phyloP scores from a whole-genome alignment of 2,113 vertebrate species.

The Rostratula benghalensis region DNA sequence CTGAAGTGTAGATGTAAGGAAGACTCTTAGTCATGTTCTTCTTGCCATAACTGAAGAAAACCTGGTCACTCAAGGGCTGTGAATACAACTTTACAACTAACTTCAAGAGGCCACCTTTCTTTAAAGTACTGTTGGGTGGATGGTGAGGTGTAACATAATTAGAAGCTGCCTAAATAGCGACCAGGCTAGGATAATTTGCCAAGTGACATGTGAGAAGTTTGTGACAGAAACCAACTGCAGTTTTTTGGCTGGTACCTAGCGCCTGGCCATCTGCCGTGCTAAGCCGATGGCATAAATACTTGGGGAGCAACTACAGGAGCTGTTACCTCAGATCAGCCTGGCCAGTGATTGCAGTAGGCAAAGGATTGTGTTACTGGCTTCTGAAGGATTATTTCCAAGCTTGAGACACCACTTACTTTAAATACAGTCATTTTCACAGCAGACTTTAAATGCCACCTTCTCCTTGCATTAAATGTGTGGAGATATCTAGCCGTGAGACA shows the following conservation, averaged over 20 bases:
- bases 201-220: neutral
- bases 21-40: neutral
- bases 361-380: neutral
- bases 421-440: neutral
- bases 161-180: neutral
- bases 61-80: neutral
- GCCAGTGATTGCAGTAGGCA: neutral
- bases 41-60: neutral
- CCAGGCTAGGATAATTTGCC: neutral
- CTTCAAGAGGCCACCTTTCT: neutral
- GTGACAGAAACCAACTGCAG: neutral
- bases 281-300: neutral
- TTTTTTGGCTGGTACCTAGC: neutral
- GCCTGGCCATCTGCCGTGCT: neutral
- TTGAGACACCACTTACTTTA: neutral
- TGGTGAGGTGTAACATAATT: neutral
- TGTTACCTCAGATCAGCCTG: neutral
- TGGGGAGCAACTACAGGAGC: neutral
- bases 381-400: neutral
- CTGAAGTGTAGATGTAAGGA: neutral
- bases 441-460: neutral
- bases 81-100: neutral
- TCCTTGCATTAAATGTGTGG: neutral
- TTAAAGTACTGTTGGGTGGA: neutral
- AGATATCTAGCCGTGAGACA: neutral